phyloP scores from a whole-genome alignment of 2,888 invertebrate species.

The Thereva unica region DNA sequence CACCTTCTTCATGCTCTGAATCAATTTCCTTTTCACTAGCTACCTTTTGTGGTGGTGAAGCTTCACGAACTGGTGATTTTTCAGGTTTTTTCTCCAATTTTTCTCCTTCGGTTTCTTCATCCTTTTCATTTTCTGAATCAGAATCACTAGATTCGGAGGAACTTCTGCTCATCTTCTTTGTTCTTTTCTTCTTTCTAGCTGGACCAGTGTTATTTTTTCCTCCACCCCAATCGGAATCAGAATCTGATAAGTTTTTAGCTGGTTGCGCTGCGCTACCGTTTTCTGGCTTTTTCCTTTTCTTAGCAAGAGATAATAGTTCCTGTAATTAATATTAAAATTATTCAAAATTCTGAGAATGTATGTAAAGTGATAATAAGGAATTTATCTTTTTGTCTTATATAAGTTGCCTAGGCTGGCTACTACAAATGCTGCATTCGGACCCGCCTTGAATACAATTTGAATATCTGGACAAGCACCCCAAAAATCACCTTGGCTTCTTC shows the following conservation, averaged over 20 bases:
- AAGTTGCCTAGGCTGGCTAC: too few species aligned
- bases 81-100: conserved; percentile 47
- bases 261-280: conserved; percentile 56
- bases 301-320: conserved; percentile 81
- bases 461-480: too few species aligned
- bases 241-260: conserved; percentile 63
- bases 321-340: conserved; percentile 49
- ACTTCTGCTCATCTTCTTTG: conserved; percentile 50
- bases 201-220: conserved; percentile 53
- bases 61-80: conserved; percentile 46
- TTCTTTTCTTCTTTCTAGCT: conserved; percentile 58
- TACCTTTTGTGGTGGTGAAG: conserved; percentile 27
- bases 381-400: too few species aligned
- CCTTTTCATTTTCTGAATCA: conserved; percentile 53
- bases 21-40: conserved; percentile 48
- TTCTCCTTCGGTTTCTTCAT: conserved; percentile 52
- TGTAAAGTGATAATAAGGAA: too few species aligned
- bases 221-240: conserved; percentile 61
- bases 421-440: too few species aligned
- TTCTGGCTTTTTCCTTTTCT: conserved; percentile 69
- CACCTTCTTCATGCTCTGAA: conserved; percentile 87
- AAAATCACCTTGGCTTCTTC: too few species aligned
- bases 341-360: too few species aligned
- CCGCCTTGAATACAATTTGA: too few species aligned
- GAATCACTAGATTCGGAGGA: conserved; percentile 54